Base-by-base conservation (phyloP, 2,797 vertebrate species). In the Silurus lanzhouensis region DNA sequence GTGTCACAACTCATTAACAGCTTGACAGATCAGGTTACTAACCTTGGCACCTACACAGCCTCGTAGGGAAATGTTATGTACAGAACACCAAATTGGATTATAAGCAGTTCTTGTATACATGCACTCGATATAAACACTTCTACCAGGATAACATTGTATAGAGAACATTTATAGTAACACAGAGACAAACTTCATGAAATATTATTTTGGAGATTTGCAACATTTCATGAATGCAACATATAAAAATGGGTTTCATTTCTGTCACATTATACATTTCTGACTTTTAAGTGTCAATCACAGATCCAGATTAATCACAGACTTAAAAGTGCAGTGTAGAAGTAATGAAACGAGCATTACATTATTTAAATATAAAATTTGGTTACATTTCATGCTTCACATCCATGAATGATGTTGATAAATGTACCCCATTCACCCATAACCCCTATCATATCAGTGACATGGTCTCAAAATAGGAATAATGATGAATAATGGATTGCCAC, bases 321-420 rank as follows among this genome's bases (percentile, higher is more conserved):
- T 63, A 46, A 46, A 87, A 76, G 67, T 75, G 44, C 6, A 31
- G 2, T 83, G 70, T 46, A 44, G 77, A 64, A 81, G 48, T 22
- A 44, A 25, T 84, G 63, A 48, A 76, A 55, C 60, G 8, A 60
- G 25, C 12, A 60, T 67, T 48, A 68, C 71, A 60, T 83, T 81
- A 64, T 87, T 83, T 55, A 66, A 57, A 22, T 20, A 55, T 67
- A 27, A 72, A 82, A 70, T 52, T 57, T 3, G 17, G 67, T 70
- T 82, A 78, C 17, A 71, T 81, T 86, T 78, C 31, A 13, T 52
- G 68, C 81, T 66, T 85, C n/a, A 31, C 7, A 78, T 87, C 74
- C 71, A 83, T 79, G 52, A 17, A 57, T 67, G 31, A 48, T 31
- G 10, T 19, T 63, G 44, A 79, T 79, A 25, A 68, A 70, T 77